A percentile compares a stretch with the other conserved stretches of the same genome.
These are phyloP conservation scores for Desmophyllum pertusum DNA, from an alignment of 92 coral and sea anemone species.

Conservation along the genomic window DNA sequence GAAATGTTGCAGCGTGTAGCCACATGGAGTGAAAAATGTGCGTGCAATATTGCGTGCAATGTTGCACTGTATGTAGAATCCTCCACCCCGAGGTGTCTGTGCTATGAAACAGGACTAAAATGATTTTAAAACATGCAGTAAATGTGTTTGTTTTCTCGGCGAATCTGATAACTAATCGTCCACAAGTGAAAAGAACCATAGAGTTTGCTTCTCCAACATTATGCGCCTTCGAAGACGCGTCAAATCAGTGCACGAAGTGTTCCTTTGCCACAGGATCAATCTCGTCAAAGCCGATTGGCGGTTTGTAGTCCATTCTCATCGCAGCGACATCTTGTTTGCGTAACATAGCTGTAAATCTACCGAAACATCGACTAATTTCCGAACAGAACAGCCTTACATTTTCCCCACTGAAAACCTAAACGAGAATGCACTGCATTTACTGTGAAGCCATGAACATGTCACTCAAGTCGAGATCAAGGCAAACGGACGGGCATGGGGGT, in stretches of 20 bases:
- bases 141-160: too few species aligned
- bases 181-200: slow-evolving; percentile 84
- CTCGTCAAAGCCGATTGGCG: slow-evolving; percentile 53
- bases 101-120: too few species aligned
- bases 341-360: slow-evolving; percentile 37
- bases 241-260: slow-evolving; percentile 82
- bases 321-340: slow-evolving; percentile 75
- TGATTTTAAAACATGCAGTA: too few species aligned
- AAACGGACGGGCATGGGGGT: too few species aligned
- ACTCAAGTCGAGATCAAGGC: too few species aligned
- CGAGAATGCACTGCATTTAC: background rate
- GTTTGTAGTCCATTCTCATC: slow-evolving; percentile 81
- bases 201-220: slow-evolving; percentile 85
- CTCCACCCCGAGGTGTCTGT: too few species aligned
- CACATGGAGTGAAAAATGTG: too few species aligned
- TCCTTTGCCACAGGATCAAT: slow-evolving; percentile 65
- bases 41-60: too few species aligned
- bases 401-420: background rate
- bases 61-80: too few species aligned
- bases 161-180: slow-evolving; percentile 56
- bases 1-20: too few species aligned
- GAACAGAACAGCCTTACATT: background rate
- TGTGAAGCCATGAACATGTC: too few species aligned
- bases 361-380: background rate
- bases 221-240: slow-evolving; percentile 61